These are phyloP conservation scores for Charanyca ferruginea DNA, from an alignment of 2,888 invertebrate genomes.

Conservation along the genomic window DNA sequence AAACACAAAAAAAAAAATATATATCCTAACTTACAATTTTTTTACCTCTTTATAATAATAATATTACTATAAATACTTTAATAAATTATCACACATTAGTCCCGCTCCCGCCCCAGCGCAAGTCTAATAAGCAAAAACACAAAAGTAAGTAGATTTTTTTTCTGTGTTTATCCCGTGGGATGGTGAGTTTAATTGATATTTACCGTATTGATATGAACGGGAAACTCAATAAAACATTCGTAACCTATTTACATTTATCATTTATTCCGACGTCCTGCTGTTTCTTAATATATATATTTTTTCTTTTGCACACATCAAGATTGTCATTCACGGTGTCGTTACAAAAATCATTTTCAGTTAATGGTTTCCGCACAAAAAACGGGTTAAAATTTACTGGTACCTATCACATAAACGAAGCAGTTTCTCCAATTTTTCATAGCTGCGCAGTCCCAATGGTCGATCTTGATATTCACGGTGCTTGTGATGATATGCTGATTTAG, in stretches of 20 bases:
- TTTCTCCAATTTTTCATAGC: neutral
- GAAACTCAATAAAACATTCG: neutral
- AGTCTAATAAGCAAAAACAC: no score
- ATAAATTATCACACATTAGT: no score
- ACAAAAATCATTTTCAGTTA: neutral
- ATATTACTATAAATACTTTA: no score
- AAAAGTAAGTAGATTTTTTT: no score
- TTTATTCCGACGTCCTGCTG: conserved; percentile 13
- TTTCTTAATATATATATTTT: neutral
- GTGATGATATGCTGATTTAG: conserved; percentile 23
- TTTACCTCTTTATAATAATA: no score
- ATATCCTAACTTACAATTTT: no score
- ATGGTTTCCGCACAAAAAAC: neutral
- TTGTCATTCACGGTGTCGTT: neutral
- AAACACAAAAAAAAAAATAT: no score
- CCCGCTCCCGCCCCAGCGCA: no score
- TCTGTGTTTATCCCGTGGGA: no score
- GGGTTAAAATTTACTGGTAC: neutral
- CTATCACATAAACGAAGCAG: neutral
- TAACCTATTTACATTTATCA: neutral
- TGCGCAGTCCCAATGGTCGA: conserved; percentile 32
- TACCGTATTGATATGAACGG: no score
- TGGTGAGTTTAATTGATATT: no score
- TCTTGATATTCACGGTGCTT: conserved; percentile 30
- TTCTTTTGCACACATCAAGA: conserved; percentile 6